phyloP scores from a whole-genome alignment of 2,113 vertebrate species.

The Scomber colias region DNA sequence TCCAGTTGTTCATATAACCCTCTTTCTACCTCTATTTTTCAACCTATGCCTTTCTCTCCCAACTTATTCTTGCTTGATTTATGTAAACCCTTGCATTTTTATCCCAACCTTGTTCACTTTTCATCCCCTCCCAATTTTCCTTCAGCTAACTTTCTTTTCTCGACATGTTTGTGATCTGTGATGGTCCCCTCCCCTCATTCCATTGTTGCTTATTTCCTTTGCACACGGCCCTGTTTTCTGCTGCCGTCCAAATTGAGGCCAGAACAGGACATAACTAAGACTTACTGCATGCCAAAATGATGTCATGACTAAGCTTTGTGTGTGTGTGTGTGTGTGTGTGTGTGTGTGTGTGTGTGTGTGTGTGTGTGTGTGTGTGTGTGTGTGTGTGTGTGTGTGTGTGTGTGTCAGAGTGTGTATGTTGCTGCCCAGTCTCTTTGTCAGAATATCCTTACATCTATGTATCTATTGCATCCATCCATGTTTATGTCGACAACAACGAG shows the following conservation, averaged over 20 bases:
- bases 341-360: conserved; percentile 43
- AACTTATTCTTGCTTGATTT: not conserved
- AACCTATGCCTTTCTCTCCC: not conserved
- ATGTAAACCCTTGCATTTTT: conserved; percentile 1
- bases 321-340: too few relatives aligned
- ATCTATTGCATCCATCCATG: conserved; percentile 19
- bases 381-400: conserved; percentile 12
- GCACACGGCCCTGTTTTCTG: conserved; percentile 66
- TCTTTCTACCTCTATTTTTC: conserved; percentile 1
- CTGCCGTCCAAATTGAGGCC: conserved; percentile 74
- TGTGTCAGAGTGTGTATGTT: conserved; percentile 31
- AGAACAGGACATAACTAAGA: conserved; percentile 78
- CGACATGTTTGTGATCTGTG: conserved; percentile 58
- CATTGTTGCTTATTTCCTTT: conserved; percentile 74
- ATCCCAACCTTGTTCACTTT: not conserved
- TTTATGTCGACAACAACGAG: conserved; percentile 39
- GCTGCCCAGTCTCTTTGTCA: conserved; percentile 45
- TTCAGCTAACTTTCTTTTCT: conserved; percentile 47
- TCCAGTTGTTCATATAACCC: not conserved
- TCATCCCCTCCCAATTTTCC: conserved; percentile 19
- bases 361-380: not conserved
- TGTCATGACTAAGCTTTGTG: conserved; percentile 69
- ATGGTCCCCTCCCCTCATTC: conserved; percentile 66
- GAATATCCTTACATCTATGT: conserved; percentile 2
- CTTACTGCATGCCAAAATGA: conserved; percentile 77